Evolutionary conservation across 2,797 vertebrate species (phyloP).

Genomic region (Takifugu ocellatus): DNA sequence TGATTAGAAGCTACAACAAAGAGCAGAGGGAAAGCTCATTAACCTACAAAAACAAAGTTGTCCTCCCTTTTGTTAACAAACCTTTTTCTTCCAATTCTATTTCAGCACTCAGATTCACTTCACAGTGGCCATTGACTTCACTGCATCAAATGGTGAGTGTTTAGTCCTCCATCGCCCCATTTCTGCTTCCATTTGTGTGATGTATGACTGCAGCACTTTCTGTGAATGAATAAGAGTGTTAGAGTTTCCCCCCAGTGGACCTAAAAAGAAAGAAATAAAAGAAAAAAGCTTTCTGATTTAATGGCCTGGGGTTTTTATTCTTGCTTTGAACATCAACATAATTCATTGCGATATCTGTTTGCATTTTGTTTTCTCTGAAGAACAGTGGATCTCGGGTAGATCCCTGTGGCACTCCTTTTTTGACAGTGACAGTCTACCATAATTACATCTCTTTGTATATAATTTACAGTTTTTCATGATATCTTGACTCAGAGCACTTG

Average conservation of each 20-base stretch:
- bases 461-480: no score
- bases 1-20: conserved; percentile 29
- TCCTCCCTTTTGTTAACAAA: conserved; percentile 46
- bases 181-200: conserved; percentile 30
- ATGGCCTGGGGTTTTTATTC: neutral
- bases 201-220: conserved; percentile 27
- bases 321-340: neutral
- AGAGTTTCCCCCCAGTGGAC: conserved; percentile 17
- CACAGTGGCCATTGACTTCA: conserved; percentile 99
- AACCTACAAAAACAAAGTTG: conserved; percentile 28
- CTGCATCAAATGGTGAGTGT: conserved; percentile 92
- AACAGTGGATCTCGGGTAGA: neutral
- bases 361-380: neutral
- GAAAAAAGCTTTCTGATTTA: neutral
- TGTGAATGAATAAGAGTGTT: conserved; percentile 18
- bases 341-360: neutral
- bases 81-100: conserved; percentile 42
- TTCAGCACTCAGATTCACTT: conserved; percentile 95
- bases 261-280: neutral
- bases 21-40: conserved; percentile 40
- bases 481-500: no score
- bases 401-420: neutral
- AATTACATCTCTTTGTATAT: neutral
- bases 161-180: conserved; percentile 15
- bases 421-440: neutral